Percentiles rank a stretch among this genome's conserved stretches.
These are phyloP conservation scores for Climacteris rufus DNA, from an alignment of 2,113 vertebrate genomes.

Conservation along the genomic window DNA sequence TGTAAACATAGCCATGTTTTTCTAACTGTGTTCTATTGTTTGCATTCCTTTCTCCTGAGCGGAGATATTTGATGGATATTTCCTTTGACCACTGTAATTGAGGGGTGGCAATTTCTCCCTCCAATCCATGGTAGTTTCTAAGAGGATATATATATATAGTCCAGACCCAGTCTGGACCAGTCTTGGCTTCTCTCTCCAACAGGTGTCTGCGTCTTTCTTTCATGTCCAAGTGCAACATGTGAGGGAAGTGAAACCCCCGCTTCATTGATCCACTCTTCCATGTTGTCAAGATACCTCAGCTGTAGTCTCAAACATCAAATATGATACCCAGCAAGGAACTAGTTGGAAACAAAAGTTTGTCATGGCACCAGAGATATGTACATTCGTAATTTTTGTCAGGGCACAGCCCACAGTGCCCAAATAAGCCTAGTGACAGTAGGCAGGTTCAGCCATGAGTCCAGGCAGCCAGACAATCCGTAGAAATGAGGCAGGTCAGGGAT, in stretches of 20 bases:
- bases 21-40: too few species aligned
- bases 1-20: too few species aligned
- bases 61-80: too few species aligned
- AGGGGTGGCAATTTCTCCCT: too few species aligned
- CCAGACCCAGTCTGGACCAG: too few species aligned
- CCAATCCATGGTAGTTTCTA: too few species aligned
- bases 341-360: background rate
- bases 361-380: rapidly evolving
- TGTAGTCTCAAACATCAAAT: background rate
- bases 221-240: too few species aligned
- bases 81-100: too few species aligned
- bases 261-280: background rate
- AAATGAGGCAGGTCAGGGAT: background rate
- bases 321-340: background rate
- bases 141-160: too few species aligned
- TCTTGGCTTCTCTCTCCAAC: too few species aligned
- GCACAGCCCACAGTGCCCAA: rapidly evolving
- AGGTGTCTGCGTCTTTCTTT: too few species aligned
- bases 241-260: background rate
- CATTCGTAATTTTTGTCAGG: background rate
- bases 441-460: background rate
- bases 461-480: background rate
- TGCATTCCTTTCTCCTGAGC: too few species aligned
- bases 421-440: background rate
- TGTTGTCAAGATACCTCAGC: background rate